Conservation (phyloP, 2,797 vertebrate species). For the Hippoglossus hippoglossus region DNA sequence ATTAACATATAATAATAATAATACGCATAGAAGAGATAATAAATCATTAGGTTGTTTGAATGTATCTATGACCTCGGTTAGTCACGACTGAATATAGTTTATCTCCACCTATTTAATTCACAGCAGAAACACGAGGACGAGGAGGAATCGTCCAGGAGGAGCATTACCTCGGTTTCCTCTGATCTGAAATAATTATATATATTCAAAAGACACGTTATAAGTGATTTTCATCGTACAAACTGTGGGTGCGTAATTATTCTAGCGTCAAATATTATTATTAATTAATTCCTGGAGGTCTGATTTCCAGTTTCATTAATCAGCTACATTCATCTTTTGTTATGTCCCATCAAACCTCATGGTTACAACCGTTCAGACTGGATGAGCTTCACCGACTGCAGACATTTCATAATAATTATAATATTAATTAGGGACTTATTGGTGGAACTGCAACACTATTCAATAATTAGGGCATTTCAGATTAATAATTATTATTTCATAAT, state of each 20-base stretch:
- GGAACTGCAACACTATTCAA: slow-evolving; percentile 54
- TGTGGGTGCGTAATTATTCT: slow-evolving; percentile 17
- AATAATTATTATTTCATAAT: slow-evolving; percentile 70
- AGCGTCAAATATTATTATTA: slow-evolving; percentile 19
- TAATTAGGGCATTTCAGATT: slow-evolving; percentile 64
- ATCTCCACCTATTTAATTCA: too few species aligned
- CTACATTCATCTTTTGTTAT: slow-evolving; percentile 35
- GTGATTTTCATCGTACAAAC: slow-evolving; percentile 1
- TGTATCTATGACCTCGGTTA: too few species aligned
- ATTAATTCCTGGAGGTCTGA: slow-evolving; percentile 20
- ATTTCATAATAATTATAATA: slow-evolving; percentile 52
- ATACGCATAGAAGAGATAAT: too few species aligned
- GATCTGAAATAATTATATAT: neutral
- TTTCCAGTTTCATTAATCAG: slow-evolving; percentile 32
- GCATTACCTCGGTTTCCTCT: too few species aligned
- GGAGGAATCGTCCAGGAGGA: too few species aligned
- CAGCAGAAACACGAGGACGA: too few species aligned
- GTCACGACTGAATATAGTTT: too few species aligned
- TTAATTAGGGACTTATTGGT: slow-evolving; percentile 66
- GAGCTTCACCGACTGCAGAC: slow-evolving; percentile 12
- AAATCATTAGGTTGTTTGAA: too few species aligned
- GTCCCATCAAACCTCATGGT: slow-evolving; percentile 35
- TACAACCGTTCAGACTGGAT: slow-evolving; percentile 39
- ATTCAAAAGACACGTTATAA: neutral
- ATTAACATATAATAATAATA: neutral